These are phyloP conservation scores for Chrysolina oricalcia DNA, from an alignment of 2,888 invertebrate species.

Conservation along the genomic window DNA sequence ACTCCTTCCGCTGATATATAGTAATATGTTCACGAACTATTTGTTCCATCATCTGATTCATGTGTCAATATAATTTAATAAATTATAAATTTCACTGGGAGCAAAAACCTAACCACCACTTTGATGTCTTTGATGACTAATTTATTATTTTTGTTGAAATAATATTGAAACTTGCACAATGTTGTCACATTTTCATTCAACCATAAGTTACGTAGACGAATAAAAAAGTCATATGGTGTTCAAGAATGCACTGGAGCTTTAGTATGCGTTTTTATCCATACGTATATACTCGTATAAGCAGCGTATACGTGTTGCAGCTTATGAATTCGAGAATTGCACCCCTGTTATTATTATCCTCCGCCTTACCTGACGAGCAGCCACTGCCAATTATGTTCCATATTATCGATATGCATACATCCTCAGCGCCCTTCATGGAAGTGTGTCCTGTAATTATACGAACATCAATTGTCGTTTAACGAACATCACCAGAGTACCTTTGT, in stretches of 20 bases:
- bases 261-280: constrained; percentile 20
- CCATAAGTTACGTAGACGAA: constrained; percentile 18
- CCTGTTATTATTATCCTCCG: neutral
- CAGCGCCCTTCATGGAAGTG: neutral
- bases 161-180: constrained; percentile 11
- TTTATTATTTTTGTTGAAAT: too few relatives aligned
- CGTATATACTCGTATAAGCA: constrained; percentile 8
- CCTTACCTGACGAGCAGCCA: too few relatives aligned
- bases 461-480: constrained; percentile 6
- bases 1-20: constrained; percentile 15
- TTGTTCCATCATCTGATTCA: constrained; percentile 1
- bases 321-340: constrained; percentile 22
- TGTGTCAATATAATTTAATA: neutral
- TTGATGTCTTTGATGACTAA: too few relatives aligned
- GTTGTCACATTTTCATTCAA: constrained; percentile 27
- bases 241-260: constrained; percentile 9
- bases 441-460: neutral
- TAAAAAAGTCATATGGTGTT: constrained; percentile 28
- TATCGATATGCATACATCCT: too few relatives aligned
- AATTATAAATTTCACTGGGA: too few relatives aligned
- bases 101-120: too few relatives aligned
- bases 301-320: constrained; percentile 8
- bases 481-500: constrained; percentile 10
- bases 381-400: too few relatives aligned
- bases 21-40: neutral